A percentile compares a stretch with the other conserved stretches of the same genome.
These are phyloP conservation scores for Protodeltote pygarga DNA, from an alignment of 2,888 invertebrate species.

Conservation along the genomic window DNA sequence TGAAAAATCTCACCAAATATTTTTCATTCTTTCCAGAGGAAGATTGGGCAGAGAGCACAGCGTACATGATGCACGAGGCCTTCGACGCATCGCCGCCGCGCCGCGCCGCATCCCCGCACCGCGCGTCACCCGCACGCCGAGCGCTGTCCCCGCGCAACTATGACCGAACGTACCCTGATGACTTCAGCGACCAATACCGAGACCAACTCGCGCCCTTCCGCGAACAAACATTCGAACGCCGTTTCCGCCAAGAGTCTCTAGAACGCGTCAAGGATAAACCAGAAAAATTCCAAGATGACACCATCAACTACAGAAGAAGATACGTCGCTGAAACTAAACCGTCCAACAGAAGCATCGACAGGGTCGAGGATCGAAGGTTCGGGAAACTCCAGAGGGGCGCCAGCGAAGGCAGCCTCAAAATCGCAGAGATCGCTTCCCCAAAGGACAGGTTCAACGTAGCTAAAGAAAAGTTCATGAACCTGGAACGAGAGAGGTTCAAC, in stretches of 20 bases:
- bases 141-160: slow-evolving; percentile 65
- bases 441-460: slow-evolving; percentile 94
- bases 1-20: neutral
- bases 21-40: slow-evolving; percentile 88
- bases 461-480: slow-evolving; percentile 93
- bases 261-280: slow-evolving; percentile 68
- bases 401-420: slow-evolving; percentile 80
- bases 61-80: slow-evolving; percentile 88
- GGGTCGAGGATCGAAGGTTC: slow-evolving; percentile 80
- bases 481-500: slow-evolving; percentile 90
- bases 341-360: slow-evolving; percentile 77
- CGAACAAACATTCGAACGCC: slow-evolving; percentile 75
- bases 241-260: slow-evolving; percentile 80
- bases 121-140: slow-evolving; percentile 51
- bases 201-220: slow-evolving; percentile 78
- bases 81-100: slow-evolving; percentile 82
- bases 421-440: slow-evolving; percentile 86
- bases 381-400: slow-evolving; percentile 77
- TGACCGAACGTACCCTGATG: slow-evolving; percentile 63
- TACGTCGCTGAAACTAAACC: slow-evolving; percentile 83
- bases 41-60: slow-evolving; percentile 90
- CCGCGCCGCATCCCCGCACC: slow-evolving; percentile 67
- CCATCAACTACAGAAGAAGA: slow-evolving; percentile 78
- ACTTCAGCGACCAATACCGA: slow-evolving; percentile 60
- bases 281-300: slow-evolving; percentile 74